Evolutionary conservation across 2,888 invertebrate genomes (phyloP).

Genomic region (Entomobrya proxima): DNA sequence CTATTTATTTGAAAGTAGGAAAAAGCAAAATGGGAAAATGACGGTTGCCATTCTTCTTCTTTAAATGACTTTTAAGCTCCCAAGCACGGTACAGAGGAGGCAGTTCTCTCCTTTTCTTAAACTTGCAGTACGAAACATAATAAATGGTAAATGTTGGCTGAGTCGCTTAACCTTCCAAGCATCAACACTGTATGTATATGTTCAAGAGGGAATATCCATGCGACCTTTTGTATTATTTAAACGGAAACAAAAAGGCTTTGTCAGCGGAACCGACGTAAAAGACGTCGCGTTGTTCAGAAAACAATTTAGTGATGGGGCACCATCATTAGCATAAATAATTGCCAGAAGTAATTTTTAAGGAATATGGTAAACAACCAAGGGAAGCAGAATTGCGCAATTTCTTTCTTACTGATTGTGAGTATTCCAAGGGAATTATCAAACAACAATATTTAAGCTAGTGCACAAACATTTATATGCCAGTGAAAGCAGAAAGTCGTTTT

Average conservation of each 20-base stretch:
- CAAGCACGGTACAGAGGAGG: background rate
- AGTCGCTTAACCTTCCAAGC: background rate
- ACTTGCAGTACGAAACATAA: too few relatives aligned
- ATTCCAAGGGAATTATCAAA: too few relatives aligned
- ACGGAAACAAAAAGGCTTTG: background rate
- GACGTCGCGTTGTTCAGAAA: too few relatives aligned
- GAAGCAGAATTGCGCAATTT: too few relatives aligned
- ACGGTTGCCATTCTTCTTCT: constrained; percentile 47
- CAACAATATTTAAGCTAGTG: too few relatives aligned
- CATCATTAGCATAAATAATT: background rate
- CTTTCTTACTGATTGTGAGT: too few relatives aligned
- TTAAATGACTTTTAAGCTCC: constrained; percentile 39
- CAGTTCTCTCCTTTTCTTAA: background rate
- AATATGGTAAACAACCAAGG: background rate
- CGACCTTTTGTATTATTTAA: background rate
- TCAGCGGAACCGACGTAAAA: too few relatives aligned
- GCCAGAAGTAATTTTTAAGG: background rate
- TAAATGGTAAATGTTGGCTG: background rate
- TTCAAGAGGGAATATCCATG: background rate
- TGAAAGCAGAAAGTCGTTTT: too few relatives aligned
- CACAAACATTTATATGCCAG: too few relatives aligned
- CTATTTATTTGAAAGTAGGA: constrained; percentile 22
- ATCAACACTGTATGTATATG: background rate
- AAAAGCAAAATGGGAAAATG: constrained; percentile 17
- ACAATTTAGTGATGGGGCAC: too few relatives aligned